Evolutionary conservation across 2,888 invertebrate species (phyloP).

Genomic region (Eristalis intricaria): DNA sequence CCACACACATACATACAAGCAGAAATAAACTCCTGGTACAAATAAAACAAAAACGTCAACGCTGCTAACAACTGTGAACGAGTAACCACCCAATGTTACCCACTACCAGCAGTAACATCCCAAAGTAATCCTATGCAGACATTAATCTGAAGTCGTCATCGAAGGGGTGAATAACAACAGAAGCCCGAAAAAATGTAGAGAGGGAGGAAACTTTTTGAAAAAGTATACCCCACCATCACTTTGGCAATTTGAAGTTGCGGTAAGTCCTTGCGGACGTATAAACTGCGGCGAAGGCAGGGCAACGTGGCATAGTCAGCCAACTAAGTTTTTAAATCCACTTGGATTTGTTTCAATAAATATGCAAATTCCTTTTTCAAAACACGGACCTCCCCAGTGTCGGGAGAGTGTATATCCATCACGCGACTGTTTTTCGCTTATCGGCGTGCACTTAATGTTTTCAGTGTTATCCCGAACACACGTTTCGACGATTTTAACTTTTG

Average conservation of each 20-base stretch:
- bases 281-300: slow-evolving; percentile 52
- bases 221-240: slow-evolving; percentile 35
- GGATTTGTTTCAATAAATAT: slow-evolving; percentile 81
- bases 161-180: slow-evolving; percentile 67
- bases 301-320: slow-evolving; percentile 64
- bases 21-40: slow-evolving; percentile 8
- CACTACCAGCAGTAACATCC: slow-evolving; percentile 36
- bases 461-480: slow-evolving; percentile 59
- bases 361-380: slow-evolving; percentile 76
- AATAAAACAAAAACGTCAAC: slow-evolving; percentile 16
- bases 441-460: slow-evolving; percentile 64
- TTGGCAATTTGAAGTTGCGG: slow-evolving; percentile 66
- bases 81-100: slow-evolving; percentile 14
- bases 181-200: slow-evolving; percentile 15
- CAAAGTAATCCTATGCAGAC: slow-evolving; percentile 64
- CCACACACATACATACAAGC: slow-evolving; percentile 6
- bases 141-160: slow-evolving; percentile 70
- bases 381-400: slow-evolving; percentile 33
- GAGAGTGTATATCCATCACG: slow-evolving; percentile 39
- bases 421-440: slow-evolving; percentile 59
- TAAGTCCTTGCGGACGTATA: slow-evolving; percentile 72
- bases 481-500: slow-evolving; percentile 55
- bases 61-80: slow-evolving; percentile 46
- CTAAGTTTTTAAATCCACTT: slow-evolving; percentile 77
- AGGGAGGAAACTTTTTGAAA: slow-evolving; percentile 45